These are phyloP conservation scores for Kobus ellipsiprymnus DNA, from an alignment of 2,113 vertebrate genomes.

Conservation along the genomic window DNA sequence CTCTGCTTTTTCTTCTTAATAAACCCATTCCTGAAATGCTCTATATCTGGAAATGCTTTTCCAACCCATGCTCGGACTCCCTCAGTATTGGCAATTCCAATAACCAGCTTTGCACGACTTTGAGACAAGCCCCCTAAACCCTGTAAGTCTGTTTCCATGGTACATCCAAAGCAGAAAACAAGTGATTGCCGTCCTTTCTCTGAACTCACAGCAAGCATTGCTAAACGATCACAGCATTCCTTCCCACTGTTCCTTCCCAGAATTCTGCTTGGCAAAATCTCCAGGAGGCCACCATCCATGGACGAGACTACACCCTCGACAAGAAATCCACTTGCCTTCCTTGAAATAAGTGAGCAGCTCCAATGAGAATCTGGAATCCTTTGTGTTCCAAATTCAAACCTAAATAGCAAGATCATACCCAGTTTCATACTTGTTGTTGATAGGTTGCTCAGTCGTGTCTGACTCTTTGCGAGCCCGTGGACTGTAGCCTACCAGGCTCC, in stretches of 20 bases:
- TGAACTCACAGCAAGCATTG: not conserved
- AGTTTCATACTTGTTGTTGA: not conserved
- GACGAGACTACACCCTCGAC: not conserved
- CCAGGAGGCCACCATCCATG: not conserved
- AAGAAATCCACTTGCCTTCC: not conserved
- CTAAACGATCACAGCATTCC: accelerated
- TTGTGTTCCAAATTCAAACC: not conserved
- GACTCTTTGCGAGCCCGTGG: no score
- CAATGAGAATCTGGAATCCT: not conserved
- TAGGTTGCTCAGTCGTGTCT: no score
- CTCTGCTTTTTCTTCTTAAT: not conserved
- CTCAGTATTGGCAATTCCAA: not conserved
- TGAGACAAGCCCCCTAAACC: not conserved
- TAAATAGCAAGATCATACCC: not conserved
- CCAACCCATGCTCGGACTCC: not conserved
- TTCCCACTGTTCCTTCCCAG: not conserved
- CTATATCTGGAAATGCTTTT: not conserved
- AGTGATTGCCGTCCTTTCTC: not conserved
- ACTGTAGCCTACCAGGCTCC: no score
- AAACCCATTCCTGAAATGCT: not conserved
- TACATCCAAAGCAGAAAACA: no score
- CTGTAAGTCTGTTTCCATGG: not conserved
- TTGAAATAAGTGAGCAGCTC: not conserved
- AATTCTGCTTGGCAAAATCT: not conserved
- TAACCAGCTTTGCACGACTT: not conserved